A percentile compares a stretch with the other conserved stretches of the same genome.
Conservation (phyloP, 2,797 vertebrate species). For the Phoeniculus purpureus region DNA sequence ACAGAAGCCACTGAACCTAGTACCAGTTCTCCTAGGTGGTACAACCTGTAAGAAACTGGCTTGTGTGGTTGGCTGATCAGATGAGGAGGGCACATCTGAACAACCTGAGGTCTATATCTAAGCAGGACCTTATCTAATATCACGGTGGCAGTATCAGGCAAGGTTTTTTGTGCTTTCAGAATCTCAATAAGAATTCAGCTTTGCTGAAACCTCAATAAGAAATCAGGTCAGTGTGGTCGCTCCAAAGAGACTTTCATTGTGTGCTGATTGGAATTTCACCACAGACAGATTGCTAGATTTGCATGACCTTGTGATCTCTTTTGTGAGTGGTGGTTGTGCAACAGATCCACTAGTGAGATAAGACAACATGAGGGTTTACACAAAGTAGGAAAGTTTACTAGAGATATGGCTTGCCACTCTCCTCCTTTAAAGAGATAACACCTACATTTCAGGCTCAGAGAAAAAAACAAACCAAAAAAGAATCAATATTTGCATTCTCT, state of each 20-base stretch:
- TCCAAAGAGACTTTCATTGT: conserved; percentile 4
- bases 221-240: neutral
- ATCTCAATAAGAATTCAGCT: neutral
- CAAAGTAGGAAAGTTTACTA: neutral
- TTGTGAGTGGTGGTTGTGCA: conserved; percentile 36
- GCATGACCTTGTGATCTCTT: conserved; percentile 40
- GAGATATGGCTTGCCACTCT: neutral
- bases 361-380: neutral
- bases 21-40: neutral
- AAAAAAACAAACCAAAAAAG: neutral
- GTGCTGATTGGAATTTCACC: conserved; percentile 20
- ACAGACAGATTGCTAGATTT: conserved; percentile 10
- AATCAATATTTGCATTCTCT: neutral
- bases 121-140: neutral
- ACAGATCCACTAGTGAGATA: conserved; percentile 36
- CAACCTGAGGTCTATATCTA: too few species aligned
- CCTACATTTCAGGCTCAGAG: neutral
- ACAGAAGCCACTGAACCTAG: neutral
- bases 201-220: neutral
- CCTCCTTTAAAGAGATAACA: conserved; percentile 14
- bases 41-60: neutral
- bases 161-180: neutral
- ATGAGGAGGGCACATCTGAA: neutral
- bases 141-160: neutral
- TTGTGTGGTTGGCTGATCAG: neutral